These are phyloP conservation scores for Hydrocynus forskahlii DNA, from an alignment of 2,797 vertebrate species.

Conservation along the genomic window DNA sequence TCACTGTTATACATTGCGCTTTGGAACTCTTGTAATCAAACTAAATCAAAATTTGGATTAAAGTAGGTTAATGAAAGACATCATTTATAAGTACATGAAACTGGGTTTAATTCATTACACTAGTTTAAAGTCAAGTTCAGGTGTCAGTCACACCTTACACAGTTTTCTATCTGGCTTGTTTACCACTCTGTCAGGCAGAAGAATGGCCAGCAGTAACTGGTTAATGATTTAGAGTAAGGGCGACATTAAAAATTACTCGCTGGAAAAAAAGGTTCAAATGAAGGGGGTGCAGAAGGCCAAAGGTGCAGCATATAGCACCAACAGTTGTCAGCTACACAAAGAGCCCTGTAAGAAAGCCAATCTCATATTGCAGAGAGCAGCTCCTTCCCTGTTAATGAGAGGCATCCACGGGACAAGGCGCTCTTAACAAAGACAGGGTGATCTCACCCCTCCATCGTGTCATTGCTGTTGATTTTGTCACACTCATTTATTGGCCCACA, in stretches of 20 bases:
- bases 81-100: slow-evolving; percentile 30
- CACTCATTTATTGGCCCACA: slow-evolving; percentile 71
- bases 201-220: slow-evolving; percentile 59
- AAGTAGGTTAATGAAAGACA: slow-evolving; percentile 24
- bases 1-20: slow-evolving; percentile 37
- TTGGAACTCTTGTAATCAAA: slow-evolving; percentile 39
- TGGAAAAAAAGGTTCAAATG: slow-evolving; percentile 66
- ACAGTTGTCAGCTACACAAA: slow-evolving; percentile 81
- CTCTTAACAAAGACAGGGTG: slow-evolving; percentile 72
- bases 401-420: slow-evolving; percentile 68
- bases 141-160: slow-evolving; percentile 21
- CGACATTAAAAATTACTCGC: slow-evolving; percentile 71
- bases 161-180: slow-evolving; percentile 56
- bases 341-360: slow-evolving; percentile 73
- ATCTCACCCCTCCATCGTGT: slow-evolving; percentile 71
- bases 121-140: slow-evolving; percentile 39
- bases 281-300: slow-evolving; percentile 72
- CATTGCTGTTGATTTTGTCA: slow-evolving; percentile 73
- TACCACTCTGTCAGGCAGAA: slow-evolving; percentile 63
- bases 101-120: slow-evolving; percentile 45
- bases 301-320: slow-evolving; percentile 79
- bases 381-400: slow-evolving; percentile 70
- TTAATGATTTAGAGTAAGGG: slow-evolving; percentile 66
- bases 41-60: slow-evolving; percentile 36
- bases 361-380: slow-evolving; percentile 79